Conservation (phyloP, 2,113 vertebrate genomes). For the Petrocephalus microphthalmus region DNA sequence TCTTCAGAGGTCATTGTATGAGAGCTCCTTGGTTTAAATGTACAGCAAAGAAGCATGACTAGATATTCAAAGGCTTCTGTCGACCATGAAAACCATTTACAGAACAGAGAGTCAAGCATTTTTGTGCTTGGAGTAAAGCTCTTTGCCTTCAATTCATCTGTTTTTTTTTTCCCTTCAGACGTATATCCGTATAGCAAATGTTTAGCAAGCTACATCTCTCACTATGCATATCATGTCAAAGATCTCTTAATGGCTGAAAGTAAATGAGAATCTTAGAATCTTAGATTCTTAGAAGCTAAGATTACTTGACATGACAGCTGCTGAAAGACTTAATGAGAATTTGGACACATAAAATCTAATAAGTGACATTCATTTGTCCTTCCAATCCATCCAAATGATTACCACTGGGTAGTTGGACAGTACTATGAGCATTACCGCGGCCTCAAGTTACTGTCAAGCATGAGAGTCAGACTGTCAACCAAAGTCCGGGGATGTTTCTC, state of each 20-base stretch:
- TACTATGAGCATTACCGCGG: background rate
- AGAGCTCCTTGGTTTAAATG: background rate
- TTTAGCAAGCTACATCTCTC: background rate
- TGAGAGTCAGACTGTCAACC: background rate
- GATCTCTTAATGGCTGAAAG: background rate
- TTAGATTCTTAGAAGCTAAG: too few relatives aligned
- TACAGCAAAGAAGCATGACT: background rate
- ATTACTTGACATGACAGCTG: background rate
- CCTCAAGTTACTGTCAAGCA: background rate
- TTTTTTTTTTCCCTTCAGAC: background rate
- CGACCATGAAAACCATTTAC: constrained; percentile 12
- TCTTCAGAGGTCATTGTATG: constrained; percentile 15
- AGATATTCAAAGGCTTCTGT: background rate
- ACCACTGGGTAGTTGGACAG: background rate
- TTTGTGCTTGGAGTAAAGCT: background rate
- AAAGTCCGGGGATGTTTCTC: background rate
- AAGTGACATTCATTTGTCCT: background rate
- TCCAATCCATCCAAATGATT: background rate
- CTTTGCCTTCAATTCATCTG: constrained; percentile 6
- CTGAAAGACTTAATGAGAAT: background rate
- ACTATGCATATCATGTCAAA: background rate
- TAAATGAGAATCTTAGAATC: constrained; percentile 10
- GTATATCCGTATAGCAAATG: background rate
- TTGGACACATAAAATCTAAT: background rate
- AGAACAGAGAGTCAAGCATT: background rate